A percentile compares a stretch with the other conserved stretches of the same genome.
These are phyloP conservation scores for Poliocrania exsul DNA, from an alignment of 2,797 vertebrate genomes.

Conservation along the genomic window DNA sequence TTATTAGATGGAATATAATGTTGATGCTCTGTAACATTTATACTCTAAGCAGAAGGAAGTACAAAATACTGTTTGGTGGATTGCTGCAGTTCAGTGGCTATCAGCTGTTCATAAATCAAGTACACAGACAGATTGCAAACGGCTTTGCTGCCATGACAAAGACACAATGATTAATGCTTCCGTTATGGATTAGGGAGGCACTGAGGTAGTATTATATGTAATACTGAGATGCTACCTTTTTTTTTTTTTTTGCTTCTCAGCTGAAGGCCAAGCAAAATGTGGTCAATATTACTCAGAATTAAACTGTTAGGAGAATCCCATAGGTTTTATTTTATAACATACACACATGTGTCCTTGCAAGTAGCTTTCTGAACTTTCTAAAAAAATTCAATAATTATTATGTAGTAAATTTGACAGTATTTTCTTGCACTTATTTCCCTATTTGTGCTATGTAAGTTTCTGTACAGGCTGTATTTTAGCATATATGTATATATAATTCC, in stretches of 20 bases:
- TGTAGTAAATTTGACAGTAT: background rate
- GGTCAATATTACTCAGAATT: background rate
- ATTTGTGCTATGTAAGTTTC: background rate
- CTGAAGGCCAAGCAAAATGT: constrained; percentile 18
- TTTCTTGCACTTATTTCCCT: background rate
- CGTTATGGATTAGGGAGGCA: constrained; percentile 19
- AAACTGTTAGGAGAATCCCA: background rate
- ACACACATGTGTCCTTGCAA: background rate
- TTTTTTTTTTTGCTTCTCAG: background rate
- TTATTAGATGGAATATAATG: background rate
- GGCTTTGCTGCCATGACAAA: constrained; percentile 25
- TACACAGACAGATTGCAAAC: constrained; percentile 22
- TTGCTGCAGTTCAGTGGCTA: constrained; percentile 49
- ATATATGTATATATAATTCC: background rate
- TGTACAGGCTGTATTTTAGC: background rate
- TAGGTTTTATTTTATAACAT: background rate
- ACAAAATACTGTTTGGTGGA: background rate
- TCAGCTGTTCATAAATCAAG: constrained; percentile 59
- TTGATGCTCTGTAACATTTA: background rate
- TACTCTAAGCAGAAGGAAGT: background rate
- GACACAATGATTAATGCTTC: constrained; percentile 55
- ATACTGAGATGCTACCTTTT: background rate
- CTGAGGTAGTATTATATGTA: background rate
- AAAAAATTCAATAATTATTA: background rate
- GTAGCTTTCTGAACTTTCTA: background rate